Evolutionary conservation across 2,797 vertebrate species (phyloP).

Genomic region (Vultur gryphus): DNA sequence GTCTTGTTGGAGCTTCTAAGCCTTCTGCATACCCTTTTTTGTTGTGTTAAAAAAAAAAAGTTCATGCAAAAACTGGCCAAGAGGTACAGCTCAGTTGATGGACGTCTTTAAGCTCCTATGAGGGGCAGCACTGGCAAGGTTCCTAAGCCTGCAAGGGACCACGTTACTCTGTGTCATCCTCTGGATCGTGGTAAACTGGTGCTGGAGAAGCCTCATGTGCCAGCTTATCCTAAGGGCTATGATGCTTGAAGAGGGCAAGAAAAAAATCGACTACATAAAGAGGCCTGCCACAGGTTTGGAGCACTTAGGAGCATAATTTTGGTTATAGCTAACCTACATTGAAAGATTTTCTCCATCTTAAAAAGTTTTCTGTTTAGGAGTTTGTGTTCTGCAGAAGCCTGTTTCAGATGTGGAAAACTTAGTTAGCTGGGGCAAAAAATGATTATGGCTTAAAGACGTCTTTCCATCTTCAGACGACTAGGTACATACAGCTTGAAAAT

Average conservation of each 20-base stretch:
- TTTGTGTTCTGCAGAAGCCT: not conserved
- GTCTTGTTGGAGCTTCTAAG: not conserved
- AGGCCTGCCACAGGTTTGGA: not conserved
- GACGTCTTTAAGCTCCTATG: not conserved
- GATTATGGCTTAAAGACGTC: not conserved
- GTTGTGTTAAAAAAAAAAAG: rapidly evolving
- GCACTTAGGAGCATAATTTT: not conserved
- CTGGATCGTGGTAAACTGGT: not conserved
- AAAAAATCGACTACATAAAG: not conserved
- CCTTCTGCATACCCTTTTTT: not conserved
- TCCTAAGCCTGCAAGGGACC: not conserved
- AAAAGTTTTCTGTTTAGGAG: not conserved
- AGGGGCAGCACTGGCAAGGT: not conserved
- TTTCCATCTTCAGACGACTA: not conserved
- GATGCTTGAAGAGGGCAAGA: not conserved
- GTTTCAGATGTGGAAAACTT: not conserved
- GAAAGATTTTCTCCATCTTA: not conserved
- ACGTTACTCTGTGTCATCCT: not conserved
- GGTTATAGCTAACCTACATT: not conserved
- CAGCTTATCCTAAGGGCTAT: not conserved
- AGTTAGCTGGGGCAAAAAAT: not conserved
- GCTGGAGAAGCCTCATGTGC: not conserved
- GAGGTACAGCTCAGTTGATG: not conserved
- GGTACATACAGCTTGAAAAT: not conserved
- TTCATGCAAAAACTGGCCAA: not conserved